phyloP scores from a whole-genome alignment of 2,113 vertebrate genomes.

The Hiodon tergisus region DNA sequence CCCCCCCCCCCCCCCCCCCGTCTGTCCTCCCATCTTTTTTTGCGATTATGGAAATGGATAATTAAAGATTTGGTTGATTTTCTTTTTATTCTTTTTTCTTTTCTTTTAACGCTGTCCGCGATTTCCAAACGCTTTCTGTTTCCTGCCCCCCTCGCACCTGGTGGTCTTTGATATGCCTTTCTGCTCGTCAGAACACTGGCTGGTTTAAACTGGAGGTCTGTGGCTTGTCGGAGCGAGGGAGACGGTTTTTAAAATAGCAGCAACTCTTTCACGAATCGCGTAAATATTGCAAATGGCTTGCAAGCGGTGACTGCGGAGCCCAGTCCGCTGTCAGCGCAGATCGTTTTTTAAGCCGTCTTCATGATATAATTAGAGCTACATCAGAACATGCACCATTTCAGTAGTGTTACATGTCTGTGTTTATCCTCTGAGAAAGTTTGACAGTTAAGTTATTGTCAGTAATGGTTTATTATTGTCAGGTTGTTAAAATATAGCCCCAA shows the following conservation, averaged over 20 bases:
- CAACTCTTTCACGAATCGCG: background rate
- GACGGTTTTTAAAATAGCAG: background rate
- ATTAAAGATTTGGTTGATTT: background rate
- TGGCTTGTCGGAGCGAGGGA: background rate
- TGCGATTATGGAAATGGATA: constrained; percentile 2
- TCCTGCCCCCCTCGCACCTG: background rate
- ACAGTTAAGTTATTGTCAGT: background rate
- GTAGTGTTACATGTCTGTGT: background rate
- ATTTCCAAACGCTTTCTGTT: constrained; percentile 4
- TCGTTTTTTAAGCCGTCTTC: too few relatives aligned
- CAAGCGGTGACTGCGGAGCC: too few relatives aligned
- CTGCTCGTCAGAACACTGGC: background rate
- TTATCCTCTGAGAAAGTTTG: background rate
- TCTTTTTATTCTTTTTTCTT: background rate
- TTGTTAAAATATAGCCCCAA: background rate
- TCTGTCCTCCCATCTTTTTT: background rate
- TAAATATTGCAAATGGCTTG: background rate
- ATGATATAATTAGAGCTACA: background rate
- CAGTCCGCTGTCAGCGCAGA: background rate
- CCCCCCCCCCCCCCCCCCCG: background rate
- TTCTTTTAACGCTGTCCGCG: background rate
- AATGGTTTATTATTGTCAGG: background rate
- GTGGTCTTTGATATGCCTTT: background rate
- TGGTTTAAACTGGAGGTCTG: constrained; percentile 11
- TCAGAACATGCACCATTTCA: too few relatives aligned